Base-by-base conservation (phyloP, 92 coral and sea anemone species). In the Palythoa grandis region DNA sequence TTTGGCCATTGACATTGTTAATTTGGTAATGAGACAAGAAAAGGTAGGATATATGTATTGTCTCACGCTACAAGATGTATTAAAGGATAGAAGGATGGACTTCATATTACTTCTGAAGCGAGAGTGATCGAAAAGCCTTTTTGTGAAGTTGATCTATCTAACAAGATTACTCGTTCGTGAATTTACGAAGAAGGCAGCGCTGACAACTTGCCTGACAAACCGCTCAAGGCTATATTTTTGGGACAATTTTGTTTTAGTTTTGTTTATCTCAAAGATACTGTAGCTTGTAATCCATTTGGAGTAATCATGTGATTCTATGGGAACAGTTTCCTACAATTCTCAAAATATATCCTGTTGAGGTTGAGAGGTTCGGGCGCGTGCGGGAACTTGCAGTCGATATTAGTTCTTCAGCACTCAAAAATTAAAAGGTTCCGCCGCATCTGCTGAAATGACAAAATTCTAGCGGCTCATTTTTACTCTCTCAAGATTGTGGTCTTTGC, bases 351-450 rank as follows among this genome's bases (percentile, higher is more conserved):
- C 15, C 10, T 61, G 29, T 43, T 48, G 15, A 66, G 37, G 43
- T 25, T 29, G 63, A 68, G 66, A 53, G 52, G 60, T 20, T 22
- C 60, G 57, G 15, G 63, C 56, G 74, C 39, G 74, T 15, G 58
- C 39, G 22, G 29, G 54, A 15, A 19, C 10, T 19, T 23, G 38
- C 54, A 16, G 37, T 48, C 37, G 85, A 80, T 80, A 80, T 80
- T 80, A 67, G 74, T 12, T 80, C 73, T 80, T 80, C 85, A 80
- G 85, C 82, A 56, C 82, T 66, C 66, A 61, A 80, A 47, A 63
- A n/a, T 68, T 52, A 58, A 63, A n/a, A 43, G 50, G 53, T 3
- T 65, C 15, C 40, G 74, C 85, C 85, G 85, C 85, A 15, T 66
- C 74, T 10, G 13, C 85, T 22, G 39, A 24, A 25, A 80, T 80